Evolutionary conservation across 2,888 invertebrate genomes (phyloP).

Genomic region (Eilema sororculum): DNA sequence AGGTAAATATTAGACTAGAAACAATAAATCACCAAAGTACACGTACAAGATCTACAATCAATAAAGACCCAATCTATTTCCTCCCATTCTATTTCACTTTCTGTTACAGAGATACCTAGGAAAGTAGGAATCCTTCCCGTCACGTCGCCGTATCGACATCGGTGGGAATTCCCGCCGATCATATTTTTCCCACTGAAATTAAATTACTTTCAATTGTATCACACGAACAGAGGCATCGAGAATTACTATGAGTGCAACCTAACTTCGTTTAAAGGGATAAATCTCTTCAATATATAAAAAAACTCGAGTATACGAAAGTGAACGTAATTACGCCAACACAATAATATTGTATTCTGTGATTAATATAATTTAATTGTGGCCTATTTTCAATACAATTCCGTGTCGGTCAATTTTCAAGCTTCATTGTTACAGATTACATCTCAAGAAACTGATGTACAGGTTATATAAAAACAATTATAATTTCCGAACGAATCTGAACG

Average conservation of each 20-base stretch:
- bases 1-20: too few species aligned
- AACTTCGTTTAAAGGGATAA: not conserved
- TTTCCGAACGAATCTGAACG: not conserved
- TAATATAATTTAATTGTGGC: slow-evolving; percentile 3
- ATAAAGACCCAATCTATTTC: too few species aligned
- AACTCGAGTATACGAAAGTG: not conserved
- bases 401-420: not conserved
- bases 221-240: not conserved
- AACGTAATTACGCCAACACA: not conserved
- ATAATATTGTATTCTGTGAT: slow-evolving; percentile 5
- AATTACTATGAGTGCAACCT: not conserved
- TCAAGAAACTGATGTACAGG: not conserved
- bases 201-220: not conserved
- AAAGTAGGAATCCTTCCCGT: too few species aligned
- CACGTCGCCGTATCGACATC: too few species aligned
- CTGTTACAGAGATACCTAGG: too few species aligned
- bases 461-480: not conserved
- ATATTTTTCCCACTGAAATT: not conserved
- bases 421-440: not conserved
- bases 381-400: not conserved
- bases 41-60: too few species aligned
- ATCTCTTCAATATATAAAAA: not conserved
- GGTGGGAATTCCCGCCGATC: not conserved
- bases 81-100: too few species aligned
- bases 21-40: too few species aligned